Conservation (phyloP, 2,888 invertebrate genomes). For the Tolmerus cingulatus region DNA sequence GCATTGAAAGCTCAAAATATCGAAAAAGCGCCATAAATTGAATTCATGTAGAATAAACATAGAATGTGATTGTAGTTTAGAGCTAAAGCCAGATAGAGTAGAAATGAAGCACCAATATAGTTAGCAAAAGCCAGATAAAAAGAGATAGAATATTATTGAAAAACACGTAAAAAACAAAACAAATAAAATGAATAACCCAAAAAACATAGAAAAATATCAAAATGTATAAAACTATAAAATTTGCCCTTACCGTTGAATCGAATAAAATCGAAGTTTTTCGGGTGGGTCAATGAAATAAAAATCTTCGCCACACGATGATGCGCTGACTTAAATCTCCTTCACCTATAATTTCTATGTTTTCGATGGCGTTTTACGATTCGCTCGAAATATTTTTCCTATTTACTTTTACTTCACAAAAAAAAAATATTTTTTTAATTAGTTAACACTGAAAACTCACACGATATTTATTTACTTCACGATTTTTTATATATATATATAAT, state of each 20-base stretch:
- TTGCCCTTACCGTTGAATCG: slow-evolving; percentile 52
- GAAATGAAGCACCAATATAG: slow-evolving; percentile 13
- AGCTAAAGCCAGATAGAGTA: slow-evolving; percentile 5
- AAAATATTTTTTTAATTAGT: not conserved
- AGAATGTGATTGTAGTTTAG: slow-evolving; percentile 12
- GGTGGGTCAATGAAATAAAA: slow-evolving; percentile 52
- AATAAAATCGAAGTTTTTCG: slow-evolving; percentile 51
- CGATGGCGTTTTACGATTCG: slow-evolving; percentile 4
- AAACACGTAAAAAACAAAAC: not conserved
- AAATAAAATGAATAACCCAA: not conserved
- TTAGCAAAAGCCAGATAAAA: slow-evolving; percentile 11
- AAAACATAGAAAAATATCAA: slow-evolving; percentile 18
- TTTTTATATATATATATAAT: not conserved
- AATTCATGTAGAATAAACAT: slow-evolving; percentile 26
- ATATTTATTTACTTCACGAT: not conserved
- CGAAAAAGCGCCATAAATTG: slow-evolving; percentile 26
- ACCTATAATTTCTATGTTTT: slow-evolving; percentile 31
- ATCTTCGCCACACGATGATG: slow-evolving; percentile 45
- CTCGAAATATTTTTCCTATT: not conserved
- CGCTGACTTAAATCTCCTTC: not conserved
- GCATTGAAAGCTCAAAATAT: slow-evolving; percentile 25
- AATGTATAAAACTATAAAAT: not conserved
- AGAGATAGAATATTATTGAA: slow-evolving; percentile 20
- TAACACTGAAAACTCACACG: not conserved
- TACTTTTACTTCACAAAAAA: not conserved